Evolutionary conservation across 2,888 invertebrate genomes (phyloP).

Genomic region (Phalera bucephala): DNA sequence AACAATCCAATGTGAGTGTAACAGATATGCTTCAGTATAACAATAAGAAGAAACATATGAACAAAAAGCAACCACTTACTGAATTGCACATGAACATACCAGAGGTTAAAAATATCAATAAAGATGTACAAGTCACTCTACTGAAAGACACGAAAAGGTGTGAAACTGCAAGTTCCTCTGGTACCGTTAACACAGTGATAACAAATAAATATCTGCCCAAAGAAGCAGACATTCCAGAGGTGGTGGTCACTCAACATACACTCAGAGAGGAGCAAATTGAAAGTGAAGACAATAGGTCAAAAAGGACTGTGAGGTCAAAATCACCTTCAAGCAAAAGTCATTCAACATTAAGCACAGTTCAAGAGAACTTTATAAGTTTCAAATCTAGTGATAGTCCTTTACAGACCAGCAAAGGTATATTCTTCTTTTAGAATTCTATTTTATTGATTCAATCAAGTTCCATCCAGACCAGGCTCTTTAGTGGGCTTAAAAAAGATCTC

Average conservation of each 20-base stretch:
- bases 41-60: conserved; percentile 40
- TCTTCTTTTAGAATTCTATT: not conserved
- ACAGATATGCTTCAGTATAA: conserved; percentile 60
- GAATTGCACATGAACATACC: conserved; percentile 58
- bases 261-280: conserved; percentile 18
- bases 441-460: too few species aligned
- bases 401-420: conserved; percentile 52
- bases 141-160: conserved; percentile 54
- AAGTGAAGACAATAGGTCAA: conserved; percentile 25
- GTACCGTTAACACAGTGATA: conserved; percentile 61
- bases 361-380: conserved; percentile 61
- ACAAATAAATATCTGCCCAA: conserved; percentile 44
- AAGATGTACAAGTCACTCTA: conserved; percentile 43
- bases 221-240: conserved; percentile 39
- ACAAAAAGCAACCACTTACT: conserved; percentile 53
- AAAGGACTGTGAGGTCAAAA: conserved; percentile 47
- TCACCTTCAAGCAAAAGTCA: conserved; percentile 66
- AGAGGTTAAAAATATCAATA: conserved; percentile 33
- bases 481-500: too few species aligned
- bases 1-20: conserved; percentile 63
- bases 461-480: too few species aligned
- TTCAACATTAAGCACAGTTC: conserved; percentile 66
- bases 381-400: conserved; percentile 60
- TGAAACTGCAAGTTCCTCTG: conserved; percentile 58
- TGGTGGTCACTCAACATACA: conserved; percentile 42